Percentiles rank a stretch among this genome's conserved stretches.
Evolutionary conservation across 2,113 vertebrate genomes (phyloP).

Genomic region (Serilophus lunatus): DNA sequence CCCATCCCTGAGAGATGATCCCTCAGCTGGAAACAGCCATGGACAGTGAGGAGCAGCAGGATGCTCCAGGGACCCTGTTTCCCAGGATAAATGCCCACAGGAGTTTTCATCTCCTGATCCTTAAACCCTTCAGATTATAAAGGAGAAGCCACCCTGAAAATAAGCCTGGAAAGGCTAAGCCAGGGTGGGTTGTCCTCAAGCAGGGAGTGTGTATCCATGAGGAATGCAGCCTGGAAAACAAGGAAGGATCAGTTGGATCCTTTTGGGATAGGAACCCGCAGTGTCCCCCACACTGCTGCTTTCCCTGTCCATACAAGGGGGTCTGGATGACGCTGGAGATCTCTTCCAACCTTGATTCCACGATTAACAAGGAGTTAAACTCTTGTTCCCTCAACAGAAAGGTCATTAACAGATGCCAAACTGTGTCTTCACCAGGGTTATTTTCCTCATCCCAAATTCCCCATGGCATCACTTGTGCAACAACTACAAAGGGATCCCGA

Average conservation of each 20-base stretch:
- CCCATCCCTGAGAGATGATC: neutral
- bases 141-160: neutral
- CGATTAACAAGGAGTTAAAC: neutral
- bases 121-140: neutral
- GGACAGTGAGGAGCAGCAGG: fast-evolving
- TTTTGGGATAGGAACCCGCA: neutral
- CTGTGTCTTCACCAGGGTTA: neutral
- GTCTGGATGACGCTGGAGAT: neutral
- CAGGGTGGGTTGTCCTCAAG: neutral
- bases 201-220: neutral
- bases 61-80: neutral
- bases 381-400: neutral
- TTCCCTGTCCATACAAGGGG: neutral
- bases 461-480: fast-evolving
- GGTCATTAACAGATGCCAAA: neutral
- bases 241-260: too few relatives aligned
- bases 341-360: neutral
- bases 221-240: neutral
- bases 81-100: neutral
- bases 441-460: neutral
- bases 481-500: neutral
- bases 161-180: neutral
- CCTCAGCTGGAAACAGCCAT: neutral
- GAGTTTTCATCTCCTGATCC: neutral
- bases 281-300: neutral